Evolutionary conservation across 2,888 invertebrate species (phyloP), one percentile per base, ranked within the genome.

Genomic region (Megamerina dolium): DNA sequence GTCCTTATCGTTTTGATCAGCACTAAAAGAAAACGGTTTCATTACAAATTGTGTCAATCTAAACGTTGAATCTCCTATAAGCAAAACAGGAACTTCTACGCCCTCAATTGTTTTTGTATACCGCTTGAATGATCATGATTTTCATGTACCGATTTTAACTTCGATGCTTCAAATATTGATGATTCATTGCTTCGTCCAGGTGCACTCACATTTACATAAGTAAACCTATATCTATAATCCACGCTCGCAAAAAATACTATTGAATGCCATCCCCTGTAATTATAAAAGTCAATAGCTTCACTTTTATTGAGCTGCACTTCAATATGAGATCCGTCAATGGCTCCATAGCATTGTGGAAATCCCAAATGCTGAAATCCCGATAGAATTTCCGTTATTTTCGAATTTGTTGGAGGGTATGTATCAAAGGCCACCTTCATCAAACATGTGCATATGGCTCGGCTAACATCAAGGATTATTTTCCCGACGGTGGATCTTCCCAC

Each of bases 1-100:
- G 21, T 48, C 36, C 9, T 23, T 10, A 9, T 27, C 36, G 3
- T 27, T 5, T 27, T 37, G 33, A 19, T 36, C 20, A 4, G 18
- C 21, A 29, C 14, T 17, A 30, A 20, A 43, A 9, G 48, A 41
- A 31, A 37, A 48, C 9, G 47, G 45, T 33, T 51, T 51, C 43
- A 53, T 38, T 30, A 35, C 31, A 12, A 30, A 26, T 26, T 32
- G 4, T 5, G 37, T 37, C 18, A 46, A 31, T 33, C 31, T 27
- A 18, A 46, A 46, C 13, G 40, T 43, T 4, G 43, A 46, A 27
- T n/a, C n/a, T 16, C 37, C 40, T n/a, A 53, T 43, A 16, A 51
- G 20, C 13, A 45, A 14, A 6, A 46, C 31, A 12, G 41, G 45
- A 19, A 48, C 41, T 18, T 46, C 26, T 19, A 38, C 29, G 16